Evolutionary conservation across 2,888 invertebrate genomes (phyloP).

Genomic region (Pyrrhosoma nymphula): DNA sequence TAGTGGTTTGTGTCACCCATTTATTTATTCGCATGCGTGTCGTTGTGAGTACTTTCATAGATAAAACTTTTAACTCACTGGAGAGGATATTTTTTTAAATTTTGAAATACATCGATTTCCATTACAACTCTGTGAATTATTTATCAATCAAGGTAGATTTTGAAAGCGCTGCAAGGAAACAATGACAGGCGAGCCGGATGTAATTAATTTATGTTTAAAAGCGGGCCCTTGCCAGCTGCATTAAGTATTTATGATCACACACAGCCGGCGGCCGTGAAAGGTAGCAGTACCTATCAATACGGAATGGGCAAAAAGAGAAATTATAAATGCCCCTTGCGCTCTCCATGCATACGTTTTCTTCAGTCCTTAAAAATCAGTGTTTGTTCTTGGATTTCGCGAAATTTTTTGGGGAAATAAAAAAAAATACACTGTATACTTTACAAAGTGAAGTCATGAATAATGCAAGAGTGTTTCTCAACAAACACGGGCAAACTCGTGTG

Average conservation of each 20-base stretch:
- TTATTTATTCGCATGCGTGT: too few relatives aligned
- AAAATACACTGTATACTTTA: not conserved
- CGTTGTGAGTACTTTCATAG: not conserved
- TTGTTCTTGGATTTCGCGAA: not conserved
- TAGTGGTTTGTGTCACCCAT: too few relatives aligned
- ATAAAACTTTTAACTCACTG: not conserved
- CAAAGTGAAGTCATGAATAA: constrained; percentile 47
- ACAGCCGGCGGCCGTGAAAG: constrained; percentile 8
- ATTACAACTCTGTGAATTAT: not conserved
- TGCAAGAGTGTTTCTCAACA: constrained; percentile 10
- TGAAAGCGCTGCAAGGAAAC: not conserved
- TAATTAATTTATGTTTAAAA: not conserved
- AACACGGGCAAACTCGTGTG: not conserved
- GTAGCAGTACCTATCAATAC: not conserved
- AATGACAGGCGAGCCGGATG: not conserved
- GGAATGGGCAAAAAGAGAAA: not conserved
- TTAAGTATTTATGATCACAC: not conserved
- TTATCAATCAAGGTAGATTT: not conserved
- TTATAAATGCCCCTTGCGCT: not conserved
- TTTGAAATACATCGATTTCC: too few relatives aligned
- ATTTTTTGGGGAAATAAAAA: not conserved
- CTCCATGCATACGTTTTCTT: not conserved
- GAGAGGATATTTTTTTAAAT: too few relatives aligned
- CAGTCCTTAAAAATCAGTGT: not conserved
- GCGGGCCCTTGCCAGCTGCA: not conserved